Percentiles rank a stretch among this genome's conserved stretches.
Evolutionary conservation across 2,797 vertebrate species (phyloP).

Genomic region (Emys orbicularis): DNA sequence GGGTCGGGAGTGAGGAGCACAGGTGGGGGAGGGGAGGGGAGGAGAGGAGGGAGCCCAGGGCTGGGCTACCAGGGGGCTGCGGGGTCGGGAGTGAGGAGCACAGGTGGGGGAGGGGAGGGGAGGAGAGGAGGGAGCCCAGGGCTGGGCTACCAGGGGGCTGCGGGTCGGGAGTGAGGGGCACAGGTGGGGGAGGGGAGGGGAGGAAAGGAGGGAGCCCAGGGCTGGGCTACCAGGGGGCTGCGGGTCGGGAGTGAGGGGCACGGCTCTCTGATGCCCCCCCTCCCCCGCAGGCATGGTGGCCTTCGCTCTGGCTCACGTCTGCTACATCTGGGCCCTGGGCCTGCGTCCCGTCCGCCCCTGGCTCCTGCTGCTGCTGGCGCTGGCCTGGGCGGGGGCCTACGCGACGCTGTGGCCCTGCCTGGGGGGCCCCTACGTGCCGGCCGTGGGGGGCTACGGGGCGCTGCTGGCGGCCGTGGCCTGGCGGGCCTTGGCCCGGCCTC

Average conservation of each 20-base stretch:
- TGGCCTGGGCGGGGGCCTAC: not conserved
- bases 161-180: not conserved
- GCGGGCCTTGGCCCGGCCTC: slow-evolving; percentile 73
- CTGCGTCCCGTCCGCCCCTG: not conserved
- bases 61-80: no score
- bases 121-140: no score
- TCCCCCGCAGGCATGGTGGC: slow-evolving; percentile 84
- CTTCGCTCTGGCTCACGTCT: slow-evolving; percentile 85
- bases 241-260: not conserved
- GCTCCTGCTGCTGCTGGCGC: not conserved
- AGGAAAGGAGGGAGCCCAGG: no score
- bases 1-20: fast-evolving
- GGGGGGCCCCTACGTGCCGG: slow-evolving; percentile 70
- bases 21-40: no score
- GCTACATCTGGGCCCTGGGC: slow-evolving; percentile 55
- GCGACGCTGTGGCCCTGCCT: slow-evolving; percentile 33
- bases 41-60: no score
- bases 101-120: not conserved
- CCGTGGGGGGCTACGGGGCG: slow-evolving; percentile 77
- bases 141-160: no score
- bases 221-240: not conserved
- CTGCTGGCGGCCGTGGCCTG: slow-evolving; percentile 81
- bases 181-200: no score
- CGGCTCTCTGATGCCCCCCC: fast-evolving
- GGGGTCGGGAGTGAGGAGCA: not conserved